Base-by-base conservation (phyloP, 2,797 vertebrate genomes). In the Anableps anableps region DNA sequence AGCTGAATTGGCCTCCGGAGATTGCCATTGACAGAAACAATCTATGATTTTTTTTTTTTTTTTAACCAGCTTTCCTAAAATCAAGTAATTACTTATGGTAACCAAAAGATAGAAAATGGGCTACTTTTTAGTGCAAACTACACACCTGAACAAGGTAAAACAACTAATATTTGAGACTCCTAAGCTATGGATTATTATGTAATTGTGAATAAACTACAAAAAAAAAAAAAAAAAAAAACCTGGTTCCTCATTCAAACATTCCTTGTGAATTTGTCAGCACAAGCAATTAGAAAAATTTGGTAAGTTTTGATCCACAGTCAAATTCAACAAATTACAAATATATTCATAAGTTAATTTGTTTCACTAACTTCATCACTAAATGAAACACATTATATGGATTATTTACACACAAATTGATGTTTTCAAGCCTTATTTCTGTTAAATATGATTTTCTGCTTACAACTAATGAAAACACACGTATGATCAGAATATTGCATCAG, bases 21-120 rank as follows among this genome's bases (percentile, higher is more conserved):
- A 93, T 89, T 92, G 89, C 91, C 75, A 62, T 81, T 88, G 90
- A 91, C 92, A 88, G 77, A 91, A 92, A 85, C 88, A 89, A 90
- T 86, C 80, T 64, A 72, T 53, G 71, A 81, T 45, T 1, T 80
- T 79, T 85, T 73, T 17, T 78, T 60, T 26, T 58, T 14, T 36
- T 36, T 14, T 47, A 53, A 26, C n/a, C 45, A 3, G 16, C 14
- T 38, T 11, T 48, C 26, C 53, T 74, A 58, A 80, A 91, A 88
- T 88, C 36, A 81, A 91, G 92, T 87, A 85, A 93, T 92, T 85
- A 86, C 83, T 82, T 77, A 92, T 83, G 85, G 83, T 87, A 85
- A 86, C 84, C 76, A 62, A 80, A 84, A 79, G 76, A 91, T 85
- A 81, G 86, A 77, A 89, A 84, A 81, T 74, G 51, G 86, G 87